phyloP scores from a whole-genome alignment of 2,113 vertebrate species.

The Meles meles region DNA sequence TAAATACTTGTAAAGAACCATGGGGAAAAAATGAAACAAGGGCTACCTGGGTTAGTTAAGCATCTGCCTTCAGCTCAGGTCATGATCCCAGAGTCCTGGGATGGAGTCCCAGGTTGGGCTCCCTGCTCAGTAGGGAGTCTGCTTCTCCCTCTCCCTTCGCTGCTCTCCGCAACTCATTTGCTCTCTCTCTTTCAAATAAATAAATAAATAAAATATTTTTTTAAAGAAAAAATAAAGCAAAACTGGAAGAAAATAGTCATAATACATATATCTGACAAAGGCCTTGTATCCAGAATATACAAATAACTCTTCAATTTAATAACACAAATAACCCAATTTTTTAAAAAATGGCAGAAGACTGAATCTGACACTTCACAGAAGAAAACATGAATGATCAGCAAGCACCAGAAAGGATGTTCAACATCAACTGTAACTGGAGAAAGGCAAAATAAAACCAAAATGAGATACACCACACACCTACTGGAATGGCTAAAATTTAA shows the following conservation, averaged over 20 bases:
- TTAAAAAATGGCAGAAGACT: neutral
- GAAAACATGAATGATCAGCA: neutral
- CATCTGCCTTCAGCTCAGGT: neutral
- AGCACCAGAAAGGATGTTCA: neutral
- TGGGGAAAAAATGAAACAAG: neutral
- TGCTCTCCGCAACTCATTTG: neutral
- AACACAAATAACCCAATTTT: neutral
- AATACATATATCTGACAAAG: neutral
- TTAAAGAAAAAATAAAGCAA: neutral
- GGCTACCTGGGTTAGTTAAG: neutral
- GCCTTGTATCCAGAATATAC: neutral
- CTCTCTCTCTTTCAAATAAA: neutral
- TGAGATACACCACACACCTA: rapidly evolving
- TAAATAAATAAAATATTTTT: neutral
- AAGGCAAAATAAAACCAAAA: neutral
- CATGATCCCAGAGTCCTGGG: neutral
- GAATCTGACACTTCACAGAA: neutral
- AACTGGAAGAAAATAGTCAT: neutral
- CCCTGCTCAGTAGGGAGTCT: neutral
- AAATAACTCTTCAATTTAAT: neutral
- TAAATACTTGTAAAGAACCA: neutral
- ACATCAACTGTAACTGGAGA: neutral
- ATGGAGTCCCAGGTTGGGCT: neutral
- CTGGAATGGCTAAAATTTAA: rapidly evolving
- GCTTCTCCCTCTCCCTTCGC: neutral